These are phyloP conservation scores for Dryadula phaetusa DNA, from an alignment of 2,888 invertebrate species.

Conservation along the genomic window DNA sequence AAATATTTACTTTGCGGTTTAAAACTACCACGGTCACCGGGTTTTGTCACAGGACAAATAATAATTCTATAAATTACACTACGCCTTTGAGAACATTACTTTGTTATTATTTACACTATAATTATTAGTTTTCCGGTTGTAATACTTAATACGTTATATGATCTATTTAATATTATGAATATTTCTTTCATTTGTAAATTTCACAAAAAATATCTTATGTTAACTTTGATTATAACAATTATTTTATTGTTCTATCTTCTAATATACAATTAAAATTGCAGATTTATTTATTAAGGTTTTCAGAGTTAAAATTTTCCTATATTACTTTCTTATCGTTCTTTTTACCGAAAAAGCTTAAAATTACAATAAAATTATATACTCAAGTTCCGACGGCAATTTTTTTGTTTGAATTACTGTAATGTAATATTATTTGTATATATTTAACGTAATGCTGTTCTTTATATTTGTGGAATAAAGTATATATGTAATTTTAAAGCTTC, in stretches of 20 bases:
- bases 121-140: not conserved
- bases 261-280: not conserved
- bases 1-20: conserved; percentile 27
- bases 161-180: too few species aligned
- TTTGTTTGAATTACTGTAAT: not conserved
- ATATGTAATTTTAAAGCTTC: too few species aligned
- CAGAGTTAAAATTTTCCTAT: too few species aligned
- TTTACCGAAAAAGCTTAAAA: not conserved
- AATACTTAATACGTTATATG: not conserved
- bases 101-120: conserved; percentile 1
- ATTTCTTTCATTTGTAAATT: too few species aligned
- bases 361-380: not conserved
- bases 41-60: conserved; percentile 2
- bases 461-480: too few species aligned
- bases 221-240: not conserved
- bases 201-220: not conserved
- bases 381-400: conserved; percentile 8
- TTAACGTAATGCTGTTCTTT: too few species aligned
- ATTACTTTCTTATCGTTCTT: too few species aligned
- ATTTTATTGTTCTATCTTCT: not conserved
- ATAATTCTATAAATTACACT: not conserved
- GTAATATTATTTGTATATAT: not conserved
- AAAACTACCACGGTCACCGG: not conserved
- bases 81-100: not conserved
- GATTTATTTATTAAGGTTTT: too few species aligned